These are phyloP conservation scores for Ctena decussata DNA, from an alignment of 2,888 invertebrate species.

Conservation along the genomic window DNA sequence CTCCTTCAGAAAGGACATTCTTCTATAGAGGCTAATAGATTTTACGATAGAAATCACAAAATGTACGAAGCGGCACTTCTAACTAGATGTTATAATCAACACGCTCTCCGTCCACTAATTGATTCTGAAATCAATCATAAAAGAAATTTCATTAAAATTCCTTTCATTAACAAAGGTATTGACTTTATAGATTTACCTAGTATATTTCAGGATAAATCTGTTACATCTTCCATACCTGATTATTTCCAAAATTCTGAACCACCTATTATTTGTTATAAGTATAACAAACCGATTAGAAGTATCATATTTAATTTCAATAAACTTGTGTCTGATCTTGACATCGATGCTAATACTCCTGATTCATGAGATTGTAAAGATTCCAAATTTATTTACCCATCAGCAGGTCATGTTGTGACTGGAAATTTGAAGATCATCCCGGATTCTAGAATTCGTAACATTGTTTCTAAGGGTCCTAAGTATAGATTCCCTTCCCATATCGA, in stretches of 20 bases:
- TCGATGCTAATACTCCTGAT: not conserved
- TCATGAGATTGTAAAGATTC: too few species aligned
- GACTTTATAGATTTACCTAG: not conserved
- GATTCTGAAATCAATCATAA: not conserved
- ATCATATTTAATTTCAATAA: not conserved
- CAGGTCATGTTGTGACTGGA: too few species aligned
- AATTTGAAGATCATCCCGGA: too few species aligned
- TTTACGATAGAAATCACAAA: too few species aligned
- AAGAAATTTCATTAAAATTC: not conserved
- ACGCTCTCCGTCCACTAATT: not conserved
- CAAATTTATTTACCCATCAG: too few species aligned
- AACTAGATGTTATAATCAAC: not conserved
- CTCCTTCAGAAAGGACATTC: too few species aligned
- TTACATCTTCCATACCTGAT: not conserved
- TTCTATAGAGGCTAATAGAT: too few species aligned
- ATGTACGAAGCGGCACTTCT: not conserved
- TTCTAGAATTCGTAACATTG: too few species aligned
- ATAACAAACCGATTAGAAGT: not conserved
- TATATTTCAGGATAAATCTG: not conserved
- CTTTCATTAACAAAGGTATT: conserved; percentile 5
- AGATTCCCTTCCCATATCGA: too few species aligned
- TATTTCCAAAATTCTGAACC: not conserved
- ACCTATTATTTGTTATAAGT: not conserved
- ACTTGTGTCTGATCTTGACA: not conserved
- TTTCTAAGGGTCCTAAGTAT: too few species aligned